A percentile compares a stretch with the other conserved stretches of the same genome.
Conservation (phyloP, 2,113 vertebrate genomes). For the Albula goreensis region DNA sequence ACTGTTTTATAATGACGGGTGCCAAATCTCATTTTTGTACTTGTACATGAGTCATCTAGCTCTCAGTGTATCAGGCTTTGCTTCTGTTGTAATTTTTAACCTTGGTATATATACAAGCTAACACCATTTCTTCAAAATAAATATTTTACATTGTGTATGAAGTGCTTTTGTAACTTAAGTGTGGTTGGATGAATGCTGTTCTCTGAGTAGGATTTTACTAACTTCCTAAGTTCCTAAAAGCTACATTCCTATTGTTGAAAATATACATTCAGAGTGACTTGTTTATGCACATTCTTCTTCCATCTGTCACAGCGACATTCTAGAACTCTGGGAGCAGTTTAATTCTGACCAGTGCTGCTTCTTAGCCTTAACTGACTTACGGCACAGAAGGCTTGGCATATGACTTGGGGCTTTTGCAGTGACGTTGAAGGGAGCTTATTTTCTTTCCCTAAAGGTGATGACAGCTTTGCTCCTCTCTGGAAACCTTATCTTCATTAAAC, state of each 20-base stretch:
- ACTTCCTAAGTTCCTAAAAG: background rate
- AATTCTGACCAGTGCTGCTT: conserved; percentile 39
- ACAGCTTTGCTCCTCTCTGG: background rate
- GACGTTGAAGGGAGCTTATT: conserved; percentile 26
- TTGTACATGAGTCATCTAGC: background rate
- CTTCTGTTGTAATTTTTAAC: background rate
- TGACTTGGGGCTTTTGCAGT: conserved; percentile 53
- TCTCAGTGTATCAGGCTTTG: no score
- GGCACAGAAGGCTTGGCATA: conserved; percentile 47
- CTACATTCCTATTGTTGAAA: background rate
- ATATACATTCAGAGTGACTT: background rate
- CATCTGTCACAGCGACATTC: background rate
- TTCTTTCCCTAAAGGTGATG: conserved; percentile 32
- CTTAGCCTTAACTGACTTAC: conserved; percentile 53
- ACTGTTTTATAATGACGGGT: conserved; percentile 69
- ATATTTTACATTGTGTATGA: background rate
- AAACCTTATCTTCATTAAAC: conserved; percentile 8
- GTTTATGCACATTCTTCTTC: background rate
- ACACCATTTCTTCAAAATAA: background rate
- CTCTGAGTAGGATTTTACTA: background rate
- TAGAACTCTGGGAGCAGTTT: conserved; percentile 1
- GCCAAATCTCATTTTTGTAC: background rate
- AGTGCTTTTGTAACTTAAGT: background rate
- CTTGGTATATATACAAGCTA: background rate
- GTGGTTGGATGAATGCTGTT: background rate